A percentile compares a stretch with the other conserved stretches of the same genome.
Conservation (phyloP, 2,888 invertebrate species). For the Alsophila aescularia region DNA sequence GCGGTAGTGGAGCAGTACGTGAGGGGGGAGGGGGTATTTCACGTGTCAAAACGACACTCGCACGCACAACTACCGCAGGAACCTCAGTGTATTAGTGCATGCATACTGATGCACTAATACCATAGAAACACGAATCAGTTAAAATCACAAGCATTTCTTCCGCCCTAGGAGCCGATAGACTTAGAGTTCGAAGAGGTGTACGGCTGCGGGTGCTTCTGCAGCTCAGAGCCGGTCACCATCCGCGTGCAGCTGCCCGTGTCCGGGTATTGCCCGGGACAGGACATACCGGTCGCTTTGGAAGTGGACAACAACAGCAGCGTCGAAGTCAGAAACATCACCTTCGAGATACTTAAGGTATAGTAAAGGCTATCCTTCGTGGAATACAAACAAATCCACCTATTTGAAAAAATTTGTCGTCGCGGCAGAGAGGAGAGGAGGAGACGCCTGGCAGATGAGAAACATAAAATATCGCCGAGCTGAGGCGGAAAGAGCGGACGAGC, state of each 20-base stretch:
- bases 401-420: too few relatives aligned
- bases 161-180: conserved; percentile 52
- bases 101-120: too few relatives aligned
- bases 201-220: conserved; percentile 53
- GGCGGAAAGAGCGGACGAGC: too few relatives aligned
- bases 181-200: conserved; percentile 61
- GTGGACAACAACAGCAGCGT: conserved; percentile 52
- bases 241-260: conserved; percentile 49
- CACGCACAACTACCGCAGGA: too few relatives aligned
- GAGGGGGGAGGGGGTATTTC: too few relatives aligned
- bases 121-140: neutral
- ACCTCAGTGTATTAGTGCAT: too few relatives aligned
- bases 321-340: conserved; percentile 57
- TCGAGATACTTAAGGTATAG: conserved; percentile 57
- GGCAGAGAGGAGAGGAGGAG: too few relatives aligned
- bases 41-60: too few relatives aligned
- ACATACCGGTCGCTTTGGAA: conserved; percentile 51
- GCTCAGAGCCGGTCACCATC: conserved; percentile 43
- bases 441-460: too few relatives aligned
- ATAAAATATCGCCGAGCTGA: too few relatives aligned
- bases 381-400: too few relatives aligned
- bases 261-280: conserved; percentile 64
- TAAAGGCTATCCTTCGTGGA: neutral
- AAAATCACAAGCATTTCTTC: neutral
- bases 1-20: too few relatives aligned